Percentiles rank a stretch among this genome's conserved stretches.
Conservation (phyloP, 2,888 invertebrate species). For the Lasioglossum figueresi region DNA sequence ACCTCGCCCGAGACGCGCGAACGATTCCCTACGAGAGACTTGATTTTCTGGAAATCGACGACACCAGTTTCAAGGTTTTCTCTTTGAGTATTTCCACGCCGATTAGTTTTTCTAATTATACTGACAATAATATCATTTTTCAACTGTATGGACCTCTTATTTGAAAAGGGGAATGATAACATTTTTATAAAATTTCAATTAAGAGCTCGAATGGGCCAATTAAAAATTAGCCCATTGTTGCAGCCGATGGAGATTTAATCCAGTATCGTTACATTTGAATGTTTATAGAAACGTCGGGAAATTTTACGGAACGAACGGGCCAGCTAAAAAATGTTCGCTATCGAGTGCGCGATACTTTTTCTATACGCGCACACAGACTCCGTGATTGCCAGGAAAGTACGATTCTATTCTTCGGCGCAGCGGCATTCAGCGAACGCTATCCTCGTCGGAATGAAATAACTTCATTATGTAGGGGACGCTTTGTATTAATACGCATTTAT, state of each 20-base stretch:
- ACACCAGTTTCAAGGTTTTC: background rate
- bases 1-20: slow-evolving; percentile 51
- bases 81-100: background rate
- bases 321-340: background rate
- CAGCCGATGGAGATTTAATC: background rate
- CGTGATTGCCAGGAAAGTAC: background rate
- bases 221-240: background rate
- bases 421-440: background rate
- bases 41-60: background rate
- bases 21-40: slow-evolving; percentile 70
- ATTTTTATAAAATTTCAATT: background rate
- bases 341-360: background rate
- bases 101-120: too few species aligned
- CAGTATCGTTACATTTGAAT: background rate
- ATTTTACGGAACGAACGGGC: background rate
- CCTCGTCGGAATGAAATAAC: background rate
- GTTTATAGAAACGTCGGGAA: background rate
- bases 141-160: background rate
- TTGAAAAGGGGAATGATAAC: background rate
- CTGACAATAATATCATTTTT: background rate
- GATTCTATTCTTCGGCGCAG: background rate
- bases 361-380: background rate
- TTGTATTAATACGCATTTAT: background rate
- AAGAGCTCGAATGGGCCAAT: too few species aligned
- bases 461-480: background rate